Conservation (phyloP, 1,140 invertebrate species). For the Drosophila serrata region DNA sequence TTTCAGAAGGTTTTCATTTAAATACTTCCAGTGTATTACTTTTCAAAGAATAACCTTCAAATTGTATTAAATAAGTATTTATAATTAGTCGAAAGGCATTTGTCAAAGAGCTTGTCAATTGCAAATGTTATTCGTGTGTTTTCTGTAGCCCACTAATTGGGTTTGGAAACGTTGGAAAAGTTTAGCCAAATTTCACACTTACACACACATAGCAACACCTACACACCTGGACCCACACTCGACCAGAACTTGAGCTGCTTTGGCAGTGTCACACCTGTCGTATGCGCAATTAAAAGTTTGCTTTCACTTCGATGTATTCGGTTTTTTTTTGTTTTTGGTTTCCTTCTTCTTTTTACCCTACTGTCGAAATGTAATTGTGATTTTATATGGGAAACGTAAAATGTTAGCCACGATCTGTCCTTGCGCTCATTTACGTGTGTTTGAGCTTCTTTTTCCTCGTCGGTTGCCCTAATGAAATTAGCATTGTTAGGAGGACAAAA, state of each 20-base stretch:
- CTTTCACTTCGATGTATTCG: slow-evolving; percentile 37
- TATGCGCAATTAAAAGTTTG: slow-evolving; percentile 79
- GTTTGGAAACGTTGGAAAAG: slow-evolving; percentile 36
- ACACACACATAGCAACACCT: not conserved
- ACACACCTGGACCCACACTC: slow-evolving; percentile 5
- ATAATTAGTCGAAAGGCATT: slow-evolving; percentile 58
- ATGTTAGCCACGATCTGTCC: slow-evolving; percentile 34
- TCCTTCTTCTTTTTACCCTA: not conserved
- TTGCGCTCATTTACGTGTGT: slow-evolving; percentile 53
- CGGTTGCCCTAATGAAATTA: slow-evolving; percentile 56
- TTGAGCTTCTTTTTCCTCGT: not conserved
- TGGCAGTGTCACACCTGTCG: slow-evolving; percentile 66
- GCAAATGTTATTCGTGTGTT: slow-evolving; percentile 50
- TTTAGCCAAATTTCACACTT: slow-evolving; percentile 27
- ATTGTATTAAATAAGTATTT: slow-evolving; percentile 24
- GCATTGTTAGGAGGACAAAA: slow-evolving; percentile 40
- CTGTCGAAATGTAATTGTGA: slow-evolving; percentile 60
- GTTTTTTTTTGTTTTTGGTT: not conserved
- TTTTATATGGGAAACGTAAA: slow-evolving; percentile 59
- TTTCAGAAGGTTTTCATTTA: no score
- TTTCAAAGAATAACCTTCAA: not conserved
- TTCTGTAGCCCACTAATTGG: slow-evolving; percentile 47
- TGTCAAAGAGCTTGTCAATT: slow-evolving; percentile 57
- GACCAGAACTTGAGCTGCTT: slow-evolving; percentile 30
- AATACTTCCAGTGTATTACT: not conserved